Conservation (phyloP, 2,888 invertebrate genomes). For the Dione vanillae region DNA sequence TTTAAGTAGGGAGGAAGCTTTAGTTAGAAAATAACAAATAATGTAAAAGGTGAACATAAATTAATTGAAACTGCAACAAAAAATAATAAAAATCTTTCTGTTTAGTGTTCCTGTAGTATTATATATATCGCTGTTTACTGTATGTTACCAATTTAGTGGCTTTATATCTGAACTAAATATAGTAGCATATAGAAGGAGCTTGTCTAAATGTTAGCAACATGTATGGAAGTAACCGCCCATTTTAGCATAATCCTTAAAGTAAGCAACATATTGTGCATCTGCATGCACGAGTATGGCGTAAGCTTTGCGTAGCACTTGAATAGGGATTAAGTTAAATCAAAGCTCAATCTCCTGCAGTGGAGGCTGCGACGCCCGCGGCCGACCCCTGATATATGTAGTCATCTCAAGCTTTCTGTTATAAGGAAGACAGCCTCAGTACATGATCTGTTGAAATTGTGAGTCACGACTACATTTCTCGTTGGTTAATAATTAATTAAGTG, state of each 20-base stretch:
- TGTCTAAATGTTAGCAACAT: too few relatives aligned
- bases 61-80: too few relatives aligned
- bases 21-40: too few relatives aligned
- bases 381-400: background rate
- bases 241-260: conserved; percentile 8
- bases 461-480: background rate
- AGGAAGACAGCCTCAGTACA: background rate
- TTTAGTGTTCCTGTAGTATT: too few relatives aligned
- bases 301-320: background rate
- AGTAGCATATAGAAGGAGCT: too few relatives aligned
- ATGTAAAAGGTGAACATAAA: too few relatives aligned
- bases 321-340: conserved; percentile 9
- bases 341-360: conserved; percentile 8
- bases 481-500: too few relatives aligned
- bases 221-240: background rate
- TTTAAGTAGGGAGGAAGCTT: too few relatives aligned
- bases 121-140: too few relatives aligned
- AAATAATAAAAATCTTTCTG: too few relatives aligned
- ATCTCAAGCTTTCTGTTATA: conserved; percentile 4
- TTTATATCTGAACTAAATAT: too few relatives aligned
- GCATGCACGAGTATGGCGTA: background rate
- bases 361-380: background rate
- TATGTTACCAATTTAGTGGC: too few relatives aligned
- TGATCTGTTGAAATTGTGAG: background rate
- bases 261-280: background rate